phyloP scores from a whole-genome alignment of 2,797 vertebrate species.

The Darevskia nairensis region DNA sequence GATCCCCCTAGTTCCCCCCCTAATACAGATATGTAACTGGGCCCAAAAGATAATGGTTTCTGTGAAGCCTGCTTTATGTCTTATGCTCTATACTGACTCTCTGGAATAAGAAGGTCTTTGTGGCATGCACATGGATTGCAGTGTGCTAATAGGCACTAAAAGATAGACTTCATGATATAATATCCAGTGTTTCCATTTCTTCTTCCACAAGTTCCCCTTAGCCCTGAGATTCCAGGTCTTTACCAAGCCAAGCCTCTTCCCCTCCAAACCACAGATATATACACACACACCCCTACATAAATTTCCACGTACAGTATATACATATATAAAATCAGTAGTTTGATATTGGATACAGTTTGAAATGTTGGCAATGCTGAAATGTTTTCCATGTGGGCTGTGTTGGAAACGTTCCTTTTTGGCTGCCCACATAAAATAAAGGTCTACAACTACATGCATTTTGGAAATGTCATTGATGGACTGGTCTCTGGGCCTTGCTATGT shows the following conservation, averaged over 20 bases:
- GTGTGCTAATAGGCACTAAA: background rate
- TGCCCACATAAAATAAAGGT: background rate
- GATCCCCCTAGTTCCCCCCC: background rate
- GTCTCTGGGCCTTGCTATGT: background rate
- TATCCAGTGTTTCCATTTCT: accelerated
- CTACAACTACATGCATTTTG: background rate
- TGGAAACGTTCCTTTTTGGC: slow-evolving; percentile 27
- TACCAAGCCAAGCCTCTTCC: background rate
- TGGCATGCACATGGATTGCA: background rate
- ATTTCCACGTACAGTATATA: background rate
- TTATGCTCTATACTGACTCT: background rate
- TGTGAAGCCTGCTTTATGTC: background rate
- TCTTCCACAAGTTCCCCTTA: background rate
- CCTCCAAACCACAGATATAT: background rate
- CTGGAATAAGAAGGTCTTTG: background rate
- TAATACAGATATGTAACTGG: background rate
- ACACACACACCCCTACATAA: background rate
- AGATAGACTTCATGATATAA: background rate
- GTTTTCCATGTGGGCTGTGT: slow-evolving; percentile 18
- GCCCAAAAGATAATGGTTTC: background rate
- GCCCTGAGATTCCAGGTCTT: background rate
- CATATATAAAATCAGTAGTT: background rate
- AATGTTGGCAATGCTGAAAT: background rate
- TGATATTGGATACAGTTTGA: slow-evolving; percentile 13
- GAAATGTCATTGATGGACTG: background rate